Conservation (phyloP, 2,888 invertebrate genomes). For the Octonoba sinensis region DNA sequence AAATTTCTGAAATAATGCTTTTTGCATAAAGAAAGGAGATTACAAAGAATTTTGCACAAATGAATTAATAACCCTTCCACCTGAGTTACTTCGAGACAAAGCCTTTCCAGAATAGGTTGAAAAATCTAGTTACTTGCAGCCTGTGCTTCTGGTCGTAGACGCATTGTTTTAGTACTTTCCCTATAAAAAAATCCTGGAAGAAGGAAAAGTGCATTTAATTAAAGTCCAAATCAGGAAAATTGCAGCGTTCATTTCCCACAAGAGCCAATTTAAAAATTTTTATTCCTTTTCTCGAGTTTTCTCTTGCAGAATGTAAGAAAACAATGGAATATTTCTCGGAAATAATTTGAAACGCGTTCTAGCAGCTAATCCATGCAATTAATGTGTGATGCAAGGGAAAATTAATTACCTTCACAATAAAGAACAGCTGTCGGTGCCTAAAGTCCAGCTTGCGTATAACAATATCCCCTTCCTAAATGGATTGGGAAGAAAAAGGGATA, state of each 20-base stretch:
- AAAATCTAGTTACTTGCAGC: too few species aligned
- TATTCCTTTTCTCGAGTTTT: constrained; percentile 31
- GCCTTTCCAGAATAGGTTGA: too few species aligned
- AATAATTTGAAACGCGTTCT: constrained; percentile 28
- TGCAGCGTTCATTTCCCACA: constrained; percentile 8
- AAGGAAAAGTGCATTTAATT: constrained; percentile 42
- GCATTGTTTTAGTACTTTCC: too few species aligned
- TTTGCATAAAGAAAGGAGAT: too few species aligned
- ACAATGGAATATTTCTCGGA: constrained; percentile 21
- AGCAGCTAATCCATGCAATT: constrained; percentile 40
- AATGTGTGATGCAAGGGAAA: constrained; percentile 33
- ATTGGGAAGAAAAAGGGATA: constrained; percentile 10
- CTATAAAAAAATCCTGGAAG: neutral
- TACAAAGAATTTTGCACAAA: too few species aligned
- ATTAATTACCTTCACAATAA: constrained; percentile 49
- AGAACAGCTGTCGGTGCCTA: constrained; percentile 32
- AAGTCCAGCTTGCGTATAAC: constrained; percentile 31
- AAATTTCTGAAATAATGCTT: too few species aligned
- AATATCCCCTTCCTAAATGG: constrained; percentile 27
- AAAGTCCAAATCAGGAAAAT: constrained; percentile 19
- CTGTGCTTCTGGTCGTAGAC: too few species aligned
- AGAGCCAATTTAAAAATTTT: constrained; percentile 32
- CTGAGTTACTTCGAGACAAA: too few species aligned
- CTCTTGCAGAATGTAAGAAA: constrained; percentile 9
- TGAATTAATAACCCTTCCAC: too few species aligned